phyloP scores from a whole-genome alignment of 1,140 invertebrate species.

The Ostrea edulis region DNA sequence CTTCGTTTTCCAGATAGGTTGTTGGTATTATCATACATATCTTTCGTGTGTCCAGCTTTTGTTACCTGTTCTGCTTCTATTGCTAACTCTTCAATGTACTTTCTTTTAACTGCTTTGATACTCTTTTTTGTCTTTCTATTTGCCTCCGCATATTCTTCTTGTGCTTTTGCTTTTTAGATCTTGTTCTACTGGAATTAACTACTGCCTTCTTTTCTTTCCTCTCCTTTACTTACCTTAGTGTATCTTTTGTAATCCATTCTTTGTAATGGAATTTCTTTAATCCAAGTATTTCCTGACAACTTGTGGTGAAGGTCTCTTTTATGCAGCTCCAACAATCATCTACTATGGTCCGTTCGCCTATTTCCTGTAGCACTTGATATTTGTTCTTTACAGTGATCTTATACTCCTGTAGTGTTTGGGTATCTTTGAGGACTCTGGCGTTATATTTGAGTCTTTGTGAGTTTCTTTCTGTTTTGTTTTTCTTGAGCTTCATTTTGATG shows the following conservation, averaged over 20 bases:
- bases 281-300: constrained; percentile 28
- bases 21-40: constrained; percentile 52
- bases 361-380: constrained; percentile 46
- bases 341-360: not conserved
- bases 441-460: not conserved
- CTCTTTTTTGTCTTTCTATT: constrained; percentile 56
- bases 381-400: constrained; percentile 51
- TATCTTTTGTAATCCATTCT: constrained; percentile 53
- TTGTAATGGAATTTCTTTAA: constrained; percentile 47
- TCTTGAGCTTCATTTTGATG: not conserved
- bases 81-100: constrained; percentile 52
- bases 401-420: constrained; percentile 38
- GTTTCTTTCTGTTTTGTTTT: not conserved
- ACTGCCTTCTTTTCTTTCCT: constrained; percentile 49
- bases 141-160: constrained; percentile 48
- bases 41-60: constrained; percentile 42
- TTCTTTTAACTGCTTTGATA: constrained; percentile 48
- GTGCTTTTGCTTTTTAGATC: constrained; percentile 51
- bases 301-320: constrained; percentile 45
- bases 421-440: not conserved
- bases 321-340: not conserved
- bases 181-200: constrained; percentile 52
- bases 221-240: constrained; percentile 42
- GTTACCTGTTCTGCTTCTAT: constrained; percentile 48
- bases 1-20: constrained; percentile 41